Evolutionary conservation across 2,113 vertebrate genomes (phyloP).

Genomic region (Pelodiscus sinensis): DNA sequence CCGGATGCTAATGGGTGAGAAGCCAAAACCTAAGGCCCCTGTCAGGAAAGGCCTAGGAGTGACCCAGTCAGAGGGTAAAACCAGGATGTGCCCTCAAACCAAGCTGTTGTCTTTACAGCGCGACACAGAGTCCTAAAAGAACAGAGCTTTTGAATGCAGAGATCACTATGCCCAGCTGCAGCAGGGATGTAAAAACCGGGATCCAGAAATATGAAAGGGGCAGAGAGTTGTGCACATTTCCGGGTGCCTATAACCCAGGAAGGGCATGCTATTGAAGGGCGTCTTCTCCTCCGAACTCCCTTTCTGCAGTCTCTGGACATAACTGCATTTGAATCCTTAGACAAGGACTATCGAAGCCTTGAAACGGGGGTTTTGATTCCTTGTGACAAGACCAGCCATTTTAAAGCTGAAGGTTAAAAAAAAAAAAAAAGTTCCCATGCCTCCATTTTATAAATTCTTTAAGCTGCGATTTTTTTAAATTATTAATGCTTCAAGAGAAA

Average conservation of each 20-base stretch:
- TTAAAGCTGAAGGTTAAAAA: accelerated
- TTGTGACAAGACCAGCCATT: not conserved
- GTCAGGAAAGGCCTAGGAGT: no score
- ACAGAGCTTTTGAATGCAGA: not conserved
- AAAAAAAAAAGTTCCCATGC: not conserved
- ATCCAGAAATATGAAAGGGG: not conserved
- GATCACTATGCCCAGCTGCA: accelerated
- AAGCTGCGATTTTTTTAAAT: not conserved
- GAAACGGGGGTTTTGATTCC: not conserved
- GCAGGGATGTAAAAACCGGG: not conserved
- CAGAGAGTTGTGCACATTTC: accelerated
- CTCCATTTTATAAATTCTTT: not conserved
- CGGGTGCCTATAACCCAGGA: accelerated
- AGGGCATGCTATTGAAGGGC: accelerated
- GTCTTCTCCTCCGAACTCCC: not conserved
- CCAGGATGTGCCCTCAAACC: accelerated
- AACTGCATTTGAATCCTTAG: not conserved
- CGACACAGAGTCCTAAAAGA: no score
- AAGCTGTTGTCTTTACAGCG: accelerated
- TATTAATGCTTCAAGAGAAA: not conserved
- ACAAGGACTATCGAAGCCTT: not conserved
- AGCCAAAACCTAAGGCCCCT: no score
- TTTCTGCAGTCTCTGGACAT: accelerated
- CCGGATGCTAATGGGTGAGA: no score
- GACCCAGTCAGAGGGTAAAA: no score